A percentile compares a stretch with the other conserved stretches of the same genome.
Evolutionary conservation across 2,113 vertebrate genomes (phyloP).

Genomic region (Pholis gunnellus): DNA sequence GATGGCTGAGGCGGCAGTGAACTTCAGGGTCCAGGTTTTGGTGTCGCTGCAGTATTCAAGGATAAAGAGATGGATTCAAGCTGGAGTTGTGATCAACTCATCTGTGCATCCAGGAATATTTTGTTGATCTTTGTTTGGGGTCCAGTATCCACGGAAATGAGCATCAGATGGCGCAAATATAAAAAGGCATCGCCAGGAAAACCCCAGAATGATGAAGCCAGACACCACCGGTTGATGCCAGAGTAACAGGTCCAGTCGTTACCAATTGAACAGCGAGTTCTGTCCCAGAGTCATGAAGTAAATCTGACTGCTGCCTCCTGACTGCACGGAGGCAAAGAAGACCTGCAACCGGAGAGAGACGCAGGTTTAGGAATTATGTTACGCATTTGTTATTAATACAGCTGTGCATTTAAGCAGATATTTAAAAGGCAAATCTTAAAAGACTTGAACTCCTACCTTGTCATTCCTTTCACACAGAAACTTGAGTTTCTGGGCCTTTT

Average conservation of each 20-base stretch:
- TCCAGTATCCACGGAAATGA: slow-evolving; percentile 5
- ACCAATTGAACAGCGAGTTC: slow-evolving; percentile 92
- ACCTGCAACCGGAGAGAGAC: slow-evolving; percentile 82
- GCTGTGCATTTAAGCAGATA: background rate
- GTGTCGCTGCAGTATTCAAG: slow-evolving; percentile 3
- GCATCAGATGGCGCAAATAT: slow-evolving; percentile 9
- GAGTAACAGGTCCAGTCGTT: slow-evolving; percentile 58
- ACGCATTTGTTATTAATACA: background rate
- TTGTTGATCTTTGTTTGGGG: background rate
- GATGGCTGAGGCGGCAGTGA: background rate
- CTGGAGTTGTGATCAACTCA: background rate
- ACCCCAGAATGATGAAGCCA: slow-evolving; percentile 7
- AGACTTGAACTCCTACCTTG: slow-evolving; percentile 85
- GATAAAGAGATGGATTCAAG: slow-evolving; percentile 19
- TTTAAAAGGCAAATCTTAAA: background rate
- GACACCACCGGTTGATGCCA: slow-evolving; percentile 13
- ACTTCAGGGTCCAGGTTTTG: background rate
- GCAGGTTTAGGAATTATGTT: background rate
- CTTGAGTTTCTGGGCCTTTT: slow-evolving; percentile 96
- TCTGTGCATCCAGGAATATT: background rate
- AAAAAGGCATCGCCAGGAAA: slow-evolving; percentile 14
- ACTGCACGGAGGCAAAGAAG: slow-evolving; percentile 92
- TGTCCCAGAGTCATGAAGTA: slow-evolving; percentile 97
- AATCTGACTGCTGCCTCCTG: slow-evolving; percentile 93
- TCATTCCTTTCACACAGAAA: slow-evolving; percentile 97